Evolutionary conservation across 2,113 vertebrate genomes (phyloP).

Genomic region (Brachypodius melanocephalos): DNA sequence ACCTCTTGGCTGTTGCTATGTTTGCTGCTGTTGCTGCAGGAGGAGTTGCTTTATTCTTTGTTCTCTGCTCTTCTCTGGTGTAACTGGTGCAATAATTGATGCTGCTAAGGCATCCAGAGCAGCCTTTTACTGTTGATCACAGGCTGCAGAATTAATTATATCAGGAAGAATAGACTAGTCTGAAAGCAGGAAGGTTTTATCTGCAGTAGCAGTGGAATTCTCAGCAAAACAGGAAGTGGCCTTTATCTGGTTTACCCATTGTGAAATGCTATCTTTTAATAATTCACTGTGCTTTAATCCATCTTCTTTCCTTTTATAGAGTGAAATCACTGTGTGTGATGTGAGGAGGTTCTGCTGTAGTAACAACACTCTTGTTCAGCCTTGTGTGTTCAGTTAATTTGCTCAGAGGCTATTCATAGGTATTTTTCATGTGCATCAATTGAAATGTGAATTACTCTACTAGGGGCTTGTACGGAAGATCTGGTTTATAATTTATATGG

Average conservation of each 20-base stretch:
- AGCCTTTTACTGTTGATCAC: not conserved
- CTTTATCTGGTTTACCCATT: constrained; percentile 1
- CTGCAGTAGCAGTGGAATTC: not conserved
- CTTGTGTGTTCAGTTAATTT: not conserved
- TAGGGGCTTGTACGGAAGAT: not conserved
- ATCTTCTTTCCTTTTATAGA: not conserved
- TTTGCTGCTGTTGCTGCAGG: not conserved
- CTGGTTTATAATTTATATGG: constrained; percentile 5
- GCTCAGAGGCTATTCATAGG: not conserved
- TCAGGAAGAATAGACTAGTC: not conserved
- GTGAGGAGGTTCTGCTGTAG: not conserved
- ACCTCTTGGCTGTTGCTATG: not conserved
- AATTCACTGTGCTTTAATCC: constrained; percentile 8
- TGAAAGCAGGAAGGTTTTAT: constrained; percentile 11
- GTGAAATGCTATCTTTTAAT: constrained; percentile 31
- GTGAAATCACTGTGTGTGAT: not conserved
- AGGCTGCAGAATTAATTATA: constrained; percentile 1
- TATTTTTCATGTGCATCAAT: not conserved
- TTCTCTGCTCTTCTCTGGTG: not conserved
- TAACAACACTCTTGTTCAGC: not conserved
- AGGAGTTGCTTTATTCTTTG: not conserved
- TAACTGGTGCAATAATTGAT: constrained; percentile 1
- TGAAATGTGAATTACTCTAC: not conserved
- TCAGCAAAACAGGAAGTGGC: not conserved
- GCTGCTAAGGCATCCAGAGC: not conserved